These are phyloP conservation scores for Nothocercus nigrocapillus DNA, from an alignment of 2,113 vertebrate genomes.

Conservation along the genomic window DNA sequence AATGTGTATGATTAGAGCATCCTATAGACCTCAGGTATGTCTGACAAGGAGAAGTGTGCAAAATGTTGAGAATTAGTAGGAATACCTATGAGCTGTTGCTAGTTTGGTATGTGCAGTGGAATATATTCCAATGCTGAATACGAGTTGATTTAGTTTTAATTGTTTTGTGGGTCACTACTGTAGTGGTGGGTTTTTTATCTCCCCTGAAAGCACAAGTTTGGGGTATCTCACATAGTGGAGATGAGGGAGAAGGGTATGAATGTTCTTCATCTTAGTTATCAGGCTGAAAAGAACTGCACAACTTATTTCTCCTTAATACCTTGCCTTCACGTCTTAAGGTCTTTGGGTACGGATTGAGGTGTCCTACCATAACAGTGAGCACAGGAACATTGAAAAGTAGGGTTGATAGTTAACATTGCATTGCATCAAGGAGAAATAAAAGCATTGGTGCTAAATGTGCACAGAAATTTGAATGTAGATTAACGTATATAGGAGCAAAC, in stretches of 20 bases:
- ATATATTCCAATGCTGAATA: not conserved
- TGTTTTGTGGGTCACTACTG: not conserved
- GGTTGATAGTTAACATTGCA: not conserved
- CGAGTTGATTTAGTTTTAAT: not conserved
- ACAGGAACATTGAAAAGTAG: not conserved
- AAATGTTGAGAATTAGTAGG: not conserved
- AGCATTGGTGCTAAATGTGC: not conserved
- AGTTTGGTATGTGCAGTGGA: not conserved
- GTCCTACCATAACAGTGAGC: not conserved
- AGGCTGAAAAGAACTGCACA: not conserved
- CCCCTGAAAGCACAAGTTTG: not conserved
- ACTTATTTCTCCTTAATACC: not conserved
- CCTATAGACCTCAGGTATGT: not conserved
- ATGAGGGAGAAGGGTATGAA: not conserved
- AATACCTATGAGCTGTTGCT: not conserved
- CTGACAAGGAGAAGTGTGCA: not conserved
- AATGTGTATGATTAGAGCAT: not conserved
- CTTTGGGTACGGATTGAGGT: accelerated
- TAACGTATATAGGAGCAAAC: not conserved
- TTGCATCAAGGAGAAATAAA: not conserved
- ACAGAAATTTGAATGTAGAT: not conserved
- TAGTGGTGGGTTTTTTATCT: not conserved
- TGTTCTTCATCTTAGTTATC: not conserved
- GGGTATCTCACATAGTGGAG: not conserved
- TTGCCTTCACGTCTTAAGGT: not conserved